Conservation (phyloP, 1,140 invertebrate genomes). For the Zeugodacus cucurbitae region DNA sequence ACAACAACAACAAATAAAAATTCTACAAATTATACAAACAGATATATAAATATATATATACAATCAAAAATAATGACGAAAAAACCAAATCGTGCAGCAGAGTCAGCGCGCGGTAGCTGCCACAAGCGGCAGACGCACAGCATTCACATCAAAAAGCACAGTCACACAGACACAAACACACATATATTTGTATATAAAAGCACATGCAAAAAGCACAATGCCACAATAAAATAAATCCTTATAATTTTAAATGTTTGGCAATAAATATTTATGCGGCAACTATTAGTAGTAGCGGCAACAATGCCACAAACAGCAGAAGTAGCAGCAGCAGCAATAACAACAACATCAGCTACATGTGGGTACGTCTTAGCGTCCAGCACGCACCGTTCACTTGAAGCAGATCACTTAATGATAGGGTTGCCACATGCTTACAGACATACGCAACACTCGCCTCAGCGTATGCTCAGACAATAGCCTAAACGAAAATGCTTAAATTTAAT, state of each 20-base stretch:
- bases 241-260: conserved; percentile 39
- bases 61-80: neutral
- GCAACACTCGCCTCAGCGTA: neutral
- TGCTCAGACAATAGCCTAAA: conserved; percentile 59
- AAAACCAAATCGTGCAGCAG: neutral
- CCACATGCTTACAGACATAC: conserved; percentile 42
- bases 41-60: neutral
- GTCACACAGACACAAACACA: neutral
- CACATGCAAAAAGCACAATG: conserved; percentile 8
- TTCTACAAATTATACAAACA: neutral
- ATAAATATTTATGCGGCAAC: conserved; percentile 40
- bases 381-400: conserved; percentile 15
- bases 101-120: neutral
- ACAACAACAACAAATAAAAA: neutral
- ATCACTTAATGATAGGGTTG: conserved; percentile 61
- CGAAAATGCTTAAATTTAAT: conserved; percentile 67
- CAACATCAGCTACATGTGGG: neutral
- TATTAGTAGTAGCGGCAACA: conserved; percentile 20
- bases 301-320: neutral
- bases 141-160: neutral
- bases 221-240: conserved; percentile 44
- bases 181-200: neutral
- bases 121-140: conserved; percentile 5
- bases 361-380: neutral
- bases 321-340: neutral